Evolutionary conservation across 2,797 vertebrate species (phyloP).

Genomic region (Melanotaenia maccullochi): DNA sequence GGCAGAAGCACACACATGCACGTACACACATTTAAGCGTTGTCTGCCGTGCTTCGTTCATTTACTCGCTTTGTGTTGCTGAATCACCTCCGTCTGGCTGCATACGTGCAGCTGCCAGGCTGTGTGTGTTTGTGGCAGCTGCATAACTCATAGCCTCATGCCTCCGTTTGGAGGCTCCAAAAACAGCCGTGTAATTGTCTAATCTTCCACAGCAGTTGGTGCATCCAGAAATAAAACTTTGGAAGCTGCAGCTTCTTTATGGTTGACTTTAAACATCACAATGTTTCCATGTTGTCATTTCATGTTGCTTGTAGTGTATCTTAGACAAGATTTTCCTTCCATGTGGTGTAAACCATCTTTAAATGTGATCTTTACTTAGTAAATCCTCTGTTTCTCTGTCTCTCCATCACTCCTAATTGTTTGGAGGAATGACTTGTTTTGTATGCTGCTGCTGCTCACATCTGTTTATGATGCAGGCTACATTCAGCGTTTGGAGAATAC

Average conservation of each 20-base stretch:
- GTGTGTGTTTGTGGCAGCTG: conserved; percentile 36
- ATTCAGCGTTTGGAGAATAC: conserved; percentile 2
- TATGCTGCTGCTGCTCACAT: conserved; percentile 12
- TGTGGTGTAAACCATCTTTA: conserved; percentile 2
- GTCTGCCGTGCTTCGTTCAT: neutral
- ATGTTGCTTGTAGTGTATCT: neutral
- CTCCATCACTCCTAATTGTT: neutral
- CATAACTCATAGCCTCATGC: conserved; percentile 35
- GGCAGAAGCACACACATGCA: conserved; percentile 13
- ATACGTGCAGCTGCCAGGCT: neutral
- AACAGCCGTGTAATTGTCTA: conserved; percentile 59
- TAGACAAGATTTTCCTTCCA: neutral
- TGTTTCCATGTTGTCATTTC: conserved; percentile 37
- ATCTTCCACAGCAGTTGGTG: conserved; percentile 68
- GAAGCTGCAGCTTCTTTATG: conserved; percentile 1
- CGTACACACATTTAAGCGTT: neutral
- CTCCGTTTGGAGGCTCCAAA: conserved; percentile 47
- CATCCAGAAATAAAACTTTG: conserved; percentile 53
- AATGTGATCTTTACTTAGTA: neutral
- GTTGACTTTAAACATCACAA: conserved; percentile 16
- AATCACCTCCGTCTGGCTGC: neutral
- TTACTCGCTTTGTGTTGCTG: neutral
- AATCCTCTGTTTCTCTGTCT: neutral
- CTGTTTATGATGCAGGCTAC: neutral
- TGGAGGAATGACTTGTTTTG: neutral